Base-by-base conservation (phyloP, 2,797 vertebrate genomes). In the Myotis pilosus region DNA sequence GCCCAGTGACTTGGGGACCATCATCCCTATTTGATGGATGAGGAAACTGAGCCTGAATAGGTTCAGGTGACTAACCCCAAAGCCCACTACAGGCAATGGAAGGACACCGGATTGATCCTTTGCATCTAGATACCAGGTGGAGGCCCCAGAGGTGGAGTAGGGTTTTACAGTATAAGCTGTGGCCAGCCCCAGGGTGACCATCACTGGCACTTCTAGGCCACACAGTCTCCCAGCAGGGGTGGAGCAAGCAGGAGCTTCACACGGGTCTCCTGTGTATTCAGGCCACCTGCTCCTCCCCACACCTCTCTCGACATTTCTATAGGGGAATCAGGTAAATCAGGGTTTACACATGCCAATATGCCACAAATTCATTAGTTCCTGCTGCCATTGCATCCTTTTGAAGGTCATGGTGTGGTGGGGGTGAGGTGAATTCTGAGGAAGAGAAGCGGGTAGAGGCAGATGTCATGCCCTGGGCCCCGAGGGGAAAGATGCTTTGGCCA, bases 361-460 rank as follows among this genome's bases (percentile, higher is more conserved):
- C 25, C 36, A 11, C 20, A 20, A 0, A n/a, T n/a, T 15, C 0
- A 3, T 11, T 47, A 12, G 6, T 7, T 7, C 19, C 0, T 53
- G 60, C 62, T 3, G 15, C 66, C 62, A 41, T 13, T 15, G 36
- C 5, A 19, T 86, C 38, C 6, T 71, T 64, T 38, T 5, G 53
- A 71, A 85, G n/a, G 17, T 64, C 25, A 57, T 12, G 22, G 47
- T 28, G 0, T 3, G 16, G 38, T 10, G 68, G 23, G 16, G 12
- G 16, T 4, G 44, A 41, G 33, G 13, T 7, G 36, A 30, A 69
- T 11, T 33, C 28, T 44, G 28, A 28, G 19, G 2, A 55, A 5
- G 15, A 75, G 55, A 79, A 60, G 22, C 22, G 3, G 28, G 51
- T 22, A 19, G n/a, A 38, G 53, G 28, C 85, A 44, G 44, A 36